Evolutionary conservation across 2,888 invertebrate genomes (phyloP), one percentile per base, ranked within the genome.

Genomic region (Cheilosia vulpina): DNA sequence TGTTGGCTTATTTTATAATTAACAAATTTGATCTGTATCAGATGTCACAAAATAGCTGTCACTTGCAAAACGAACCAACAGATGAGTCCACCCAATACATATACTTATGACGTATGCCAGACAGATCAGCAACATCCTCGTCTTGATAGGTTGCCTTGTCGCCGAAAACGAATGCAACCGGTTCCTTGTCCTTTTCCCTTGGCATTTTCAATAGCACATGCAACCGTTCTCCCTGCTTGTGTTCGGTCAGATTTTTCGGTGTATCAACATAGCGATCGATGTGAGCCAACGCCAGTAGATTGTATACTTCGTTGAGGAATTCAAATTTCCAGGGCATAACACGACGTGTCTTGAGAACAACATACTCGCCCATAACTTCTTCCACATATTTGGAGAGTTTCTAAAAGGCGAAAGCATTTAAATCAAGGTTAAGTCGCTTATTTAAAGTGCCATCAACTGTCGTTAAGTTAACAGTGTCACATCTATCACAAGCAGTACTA

Each of bases 321-420:
- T 91, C 90, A 87, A 91, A 92, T 85, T 90, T 92, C 90, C 92
- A 90, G 9, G 92, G 92, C 90, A 92, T 91, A 3, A 91, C 88
- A 17, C 92, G 91, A 43, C 89, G 76, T 0, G 92, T 91, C 83
- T 92, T 92, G 6, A 89, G 83, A 5, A 90, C 89, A 0, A 91
- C 89, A 87, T 91, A 92, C 58, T 91, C 89, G 4, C 91, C 90
- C 90, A 91, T 90, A 2, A 90, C 88, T 31, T 89, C 88, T 76
- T 91, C 91, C 5, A 92, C 88, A 63, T 88, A 91, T 7, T 83
- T 80, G 0, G 88, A 83, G 0, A 91, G 87, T 88, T 90, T 90
- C 91, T 91, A 63, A n/a, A 11, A 15, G 17, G 5, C 6, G 17
- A 31, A 31, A 2, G 31, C 31, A 31, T 9, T 31, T 31, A 2